Conservation (phyloP, 1,140 invertebrate species). For the Zaprionus camerounensis region DNA sequence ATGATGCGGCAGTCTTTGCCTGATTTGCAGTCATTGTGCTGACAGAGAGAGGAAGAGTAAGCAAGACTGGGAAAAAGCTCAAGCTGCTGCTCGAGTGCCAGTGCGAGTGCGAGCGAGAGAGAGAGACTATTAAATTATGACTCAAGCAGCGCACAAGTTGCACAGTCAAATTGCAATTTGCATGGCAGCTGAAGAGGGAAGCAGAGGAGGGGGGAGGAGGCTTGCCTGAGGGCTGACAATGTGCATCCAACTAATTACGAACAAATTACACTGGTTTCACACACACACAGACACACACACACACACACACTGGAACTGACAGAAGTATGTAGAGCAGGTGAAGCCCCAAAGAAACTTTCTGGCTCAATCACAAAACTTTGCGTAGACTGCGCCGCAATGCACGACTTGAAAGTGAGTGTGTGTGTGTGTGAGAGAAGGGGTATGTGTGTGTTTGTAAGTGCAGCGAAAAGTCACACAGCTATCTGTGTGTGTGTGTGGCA, state of each 20-base stretch:
- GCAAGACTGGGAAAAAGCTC: neutral
- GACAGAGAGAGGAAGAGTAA: constrained; percentile 2
- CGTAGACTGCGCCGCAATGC: constrained; percentile 25
- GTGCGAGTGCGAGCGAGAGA: neutral
- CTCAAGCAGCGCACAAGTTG: constrained; percentile 34
- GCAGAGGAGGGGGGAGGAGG: neutral
- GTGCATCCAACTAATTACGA: constrained; percentile 80
- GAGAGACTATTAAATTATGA: constrained; percentile 63
- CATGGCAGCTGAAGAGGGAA: neutral
- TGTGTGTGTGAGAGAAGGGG: constrained; percentile 1
- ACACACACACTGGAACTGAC: neutral
- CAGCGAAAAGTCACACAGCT: constrained; percentile 6
- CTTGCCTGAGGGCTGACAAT: constrained; percentile 55
- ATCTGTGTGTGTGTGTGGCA: constrained; percentile 57
- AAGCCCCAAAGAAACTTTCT: constrained; percentile 56
- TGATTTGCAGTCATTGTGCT: constrained; percentile 75
- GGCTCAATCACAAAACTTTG: constrained; percentile 78
- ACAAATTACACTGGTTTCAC: constrained; percentile 80
- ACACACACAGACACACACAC: constrained; percentile 60
- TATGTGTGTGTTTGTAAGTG: constrained; percentile 37
- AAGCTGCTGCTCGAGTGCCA: neutral
- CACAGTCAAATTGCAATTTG: constrained; percentile 33
- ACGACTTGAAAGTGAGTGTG: neutral
- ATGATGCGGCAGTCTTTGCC: constrained; percentile 71
- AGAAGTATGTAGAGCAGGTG: constrained; percentile 24